Evolutionary conservation across 92 coral and sea anemone species (phyloP).

Genomic region (Heliopora coerulea): DNA sequence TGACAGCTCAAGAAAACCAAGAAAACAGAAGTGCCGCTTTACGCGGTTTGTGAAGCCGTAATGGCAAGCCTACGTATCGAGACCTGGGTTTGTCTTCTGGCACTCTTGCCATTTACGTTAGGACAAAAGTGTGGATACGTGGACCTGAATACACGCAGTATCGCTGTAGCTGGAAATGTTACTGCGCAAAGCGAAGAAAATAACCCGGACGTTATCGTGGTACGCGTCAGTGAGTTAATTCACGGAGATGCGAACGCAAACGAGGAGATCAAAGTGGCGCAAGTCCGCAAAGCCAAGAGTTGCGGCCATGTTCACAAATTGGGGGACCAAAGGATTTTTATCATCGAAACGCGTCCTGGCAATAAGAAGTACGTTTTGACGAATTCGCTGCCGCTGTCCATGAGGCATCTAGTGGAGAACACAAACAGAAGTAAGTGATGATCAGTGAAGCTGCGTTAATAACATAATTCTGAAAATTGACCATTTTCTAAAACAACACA

Average conservation of each 20-base stretch:
- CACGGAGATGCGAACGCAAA: slow-evolving; percentile 4
- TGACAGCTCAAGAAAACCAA: neutral
- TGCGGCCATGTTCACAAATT: slow-evolving; percentile 75
- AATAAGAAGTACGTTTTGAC: slow-evolving; percentile 10
- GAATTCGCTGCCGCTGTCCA: slow-evolving; percentile 28
- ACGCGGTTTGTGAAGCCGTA: neutral
- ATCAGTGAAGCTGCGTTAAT: neutral
- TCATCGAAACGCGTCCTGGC: slow-evolving; percentile 51
- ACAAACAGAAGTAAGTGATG: slow-evolving; percentile 14
- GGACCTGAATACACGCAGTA: slow-evolving; percentile 29
- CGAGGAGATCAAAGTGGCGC: slow-evolving; percentile 3
- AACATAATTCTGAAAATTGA: neutral
- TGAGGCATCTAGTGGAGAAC: slow-evolving; percentile 34
- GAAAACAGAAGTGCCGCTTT: neutral
- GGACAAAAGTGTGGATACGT: slow-evolving; percentile 12
- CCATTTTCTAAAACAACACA: no score
- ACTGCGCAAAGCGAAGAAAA: slow-evolving; percentile 7
- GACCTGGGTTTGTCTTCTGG: slow-evolving; percentile 6
- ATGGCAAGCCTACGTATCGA: neutral
- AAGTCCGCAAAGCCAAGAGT: slow-evolving; percentile 28
- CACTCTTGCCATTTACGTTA: neutral
- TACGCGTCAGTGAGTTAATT: slow-evolving; percentile 19
- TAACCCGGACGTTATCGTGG: neutral
- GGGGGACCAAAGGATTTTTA: slow-evolving; percentile 79
- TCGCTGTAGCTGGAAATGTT: slow-evolving; percentile 16